A percentile compares a stretch with the other conserved stretches of the same genome.
Evolutionary conservation across 2,797 vertebrate genomes (phyloP).

Genomic region (Tenualosa ilisha): DNA sequence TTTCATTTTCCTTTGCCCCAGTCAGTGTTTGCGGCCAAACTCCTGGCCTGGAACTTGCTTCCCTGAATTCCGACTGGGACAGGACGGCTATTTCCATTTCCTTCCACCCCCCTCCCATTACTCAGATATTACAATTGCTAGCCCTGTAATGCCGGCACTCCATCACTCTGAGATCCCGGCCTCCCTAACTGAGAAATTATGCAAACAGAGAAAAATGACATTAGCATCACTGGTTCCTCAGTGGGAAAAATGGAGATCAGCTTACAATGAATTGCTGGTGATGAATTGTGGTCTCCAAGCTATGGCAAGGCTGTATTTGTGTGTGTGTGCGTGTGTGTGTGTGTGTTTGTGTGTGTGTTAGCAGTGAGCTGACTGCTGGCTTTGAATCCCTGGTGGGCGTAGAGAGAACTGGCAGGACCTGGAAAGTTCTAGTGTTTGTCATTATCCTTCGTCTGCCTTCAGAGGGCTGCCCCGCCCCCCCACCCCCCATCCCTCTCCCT

Average conservation of each 20-base stretch:
- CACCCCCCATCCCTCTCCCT: conserved; percentile 56
- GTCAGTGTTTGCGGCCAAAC: neutral
- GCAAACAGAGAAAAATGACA: conserved; percentile 18
- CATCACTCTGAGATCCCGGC: conserved; percentile 2
- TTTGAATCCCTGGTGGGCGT: conserved; percentile 13
- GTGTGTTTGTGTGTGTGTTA: conserved; percentile 8
- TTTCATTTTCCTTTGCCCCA: too few species aligned
- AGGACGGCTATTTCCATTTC: neutral
- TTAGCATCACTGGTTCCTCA: conserved; percentile 3
- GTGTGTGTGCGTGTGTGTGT: conserved; percentile 48
- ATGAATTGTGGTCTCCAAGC: conserved; percentile 25
- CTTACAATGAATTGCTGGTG: conserved; percentile 13
- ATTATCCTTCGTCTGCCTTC: conserved; percentile 34
- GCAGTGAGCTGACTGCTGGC: conserved; percentile 39
- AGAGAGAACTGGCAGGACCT: neutral
- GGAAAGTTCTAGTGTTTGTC: conserved; percentile 22
- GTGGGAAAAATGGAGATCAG: conserved; percentile 16
- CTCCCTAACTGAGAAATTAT: conserved; percentile 26
- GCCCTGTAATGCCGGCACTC: conserved; percentile 16
- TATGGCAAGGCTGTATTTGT: neutral
- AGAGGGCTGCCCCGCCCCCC: conserved; percentile 48
- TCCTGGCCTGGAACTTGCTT: neutral
- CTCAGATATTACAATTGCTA: conserved; percentile 19
- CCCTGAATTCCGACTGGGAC: neutral
- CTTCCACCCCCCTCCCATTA: neutral